Conservation (phyloP, 2,888 invertebrate species). For the Xylocampa areola region DNA sequence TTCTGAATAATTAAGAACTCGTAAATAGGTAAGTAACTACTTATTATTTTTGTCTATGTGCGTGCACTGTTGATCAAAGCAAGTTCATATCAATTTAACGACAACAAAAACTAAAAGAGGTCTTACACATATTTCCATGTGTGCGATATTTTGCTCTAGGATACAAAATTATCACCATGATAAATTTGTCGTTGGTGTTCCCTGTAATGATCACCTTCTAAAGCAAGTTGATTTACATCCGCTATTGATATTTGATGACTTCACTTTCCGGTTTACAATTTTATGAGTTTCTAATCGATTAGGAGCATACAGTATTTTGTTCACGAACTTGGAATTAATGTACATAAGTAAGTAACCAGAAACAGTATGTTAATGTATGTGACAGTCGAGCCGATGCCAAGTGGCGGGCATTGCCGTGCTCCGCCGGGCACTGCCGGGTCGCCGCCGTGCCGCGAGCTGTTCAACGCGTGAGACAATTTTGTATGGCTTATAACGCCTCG, state of each 20-base stretch:
- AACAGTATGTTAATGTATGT: constrained; percentile 63
- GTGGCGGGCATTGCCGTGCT: constrained; percentile 36
- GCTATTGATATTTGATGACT: constrained; percentile 38
- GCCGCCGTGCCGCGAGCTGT: constrained; percentile 38
- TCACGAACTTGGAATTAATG: constrained; percentile 64
- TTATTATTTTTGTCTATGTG: too few species aligned
- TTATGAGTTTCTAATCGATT: constrained; percentile 60
- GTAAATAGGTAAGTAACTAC: too few species aligned
- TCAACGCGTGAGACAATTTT: constrained; percentile 72
- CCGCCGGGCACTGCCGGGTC: constrained; percentile 52
- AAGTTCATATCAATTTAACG: too few species aligned
- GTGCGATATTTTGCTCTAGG: constrained; percentile 7
- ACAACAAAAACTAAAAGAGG: too few species aligned
- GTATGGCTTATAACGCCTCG: constrained; percentile 64
- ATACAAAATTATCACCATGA: constrained; percentile 6
- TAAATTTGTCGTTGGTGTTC: constrained; percentile 5
- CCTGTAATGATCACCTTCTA: constrained; percentile 21
- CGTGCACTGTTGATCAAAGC: too few species aligned
- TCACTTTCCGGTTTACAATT: constrained; percentile 46
- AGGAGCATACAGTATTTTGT: constrained; percentile 55
- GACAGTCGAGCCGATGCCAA: constrained; percentile 62
- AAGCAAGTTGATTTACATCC: constrained; percentile 26
- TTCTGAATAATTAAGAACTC: too few species aligned
- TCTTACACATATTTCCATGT: too few species aligned
- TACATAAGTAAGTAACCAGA: constrained; percentile 62